Evolutionary conservation across 1,140 invertebrate species (phyloP).

Genomic region (Macrostomum lignano): DNA sequence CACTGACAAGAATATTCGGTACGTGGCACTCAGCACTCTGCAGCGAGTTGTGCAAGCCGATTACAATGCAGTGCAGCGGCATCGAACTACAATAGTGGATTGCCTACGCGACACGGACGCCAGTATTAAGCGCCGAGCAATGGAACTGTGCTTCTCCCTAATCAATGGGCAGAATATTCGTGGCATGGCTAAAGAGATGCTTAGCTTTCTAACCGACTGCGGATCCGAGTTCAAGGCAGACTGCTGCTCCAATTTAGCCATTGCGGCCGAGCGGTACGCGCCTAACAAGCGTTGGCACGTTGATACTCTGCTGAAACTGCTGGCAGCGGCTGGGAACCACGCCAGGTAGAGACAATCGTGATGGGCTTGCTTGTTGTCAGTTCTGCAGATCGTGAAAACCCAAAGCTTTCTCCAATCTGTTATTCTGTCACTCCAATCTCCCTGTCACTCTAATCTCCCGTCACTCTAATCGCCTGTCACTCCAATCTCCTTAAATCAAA

Average conservation of each 20-base stretch:
- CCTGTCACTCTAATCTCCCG: too few species aligned
- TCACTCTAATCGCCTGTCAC: too few species aligned
- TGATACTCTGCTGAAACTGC: constrained; percentile 73
- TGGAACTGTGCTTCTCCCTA: constrained; percentile 89
- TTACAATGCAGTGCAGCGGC: constrained; percentile 83
- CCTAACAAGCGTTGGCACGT: constrained; percentile 85
- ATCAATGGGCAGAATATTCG: constrained; percentile 72
- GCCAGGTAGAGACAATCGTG: too few species aligned
- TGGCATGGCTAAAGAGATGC: constrained; percentile 77
- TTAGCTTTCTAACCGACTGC: constrained; percentile 64
- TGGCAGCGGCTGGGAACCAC: too few species aligned
- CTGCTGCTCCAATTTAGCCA: constrained; percentile 83
- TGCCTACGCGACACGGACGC: constrained; percentile 47
- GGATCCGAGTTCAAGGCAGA: constrained; percentile 92
- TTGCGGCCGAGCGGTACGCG: constrained; percentile 67
- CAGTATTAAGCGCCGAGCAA: constrained; percentile 42
- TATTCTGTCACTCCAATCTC: too few species aligned
- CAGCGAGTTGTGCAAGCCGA: constrained; percentile 81
- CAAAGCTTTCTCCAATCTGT: too few species aligned
- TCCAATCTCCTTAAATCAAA: too few species aligned
- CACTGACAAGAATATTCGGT: constrained; percentile 96
- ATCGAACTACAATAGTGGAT: constrained; percentile 87
- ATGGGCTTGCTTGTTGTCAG: too few species aligned
- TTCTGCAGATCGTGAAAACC: too few species aligned
- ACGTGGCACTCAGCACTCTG: constrained; percentile 86